These are phyloP conservation scores for Erythrolamprus reginae DNA, from an alignment of 2,113 vertebrate species.

Conservation along the genomic window DNA sequence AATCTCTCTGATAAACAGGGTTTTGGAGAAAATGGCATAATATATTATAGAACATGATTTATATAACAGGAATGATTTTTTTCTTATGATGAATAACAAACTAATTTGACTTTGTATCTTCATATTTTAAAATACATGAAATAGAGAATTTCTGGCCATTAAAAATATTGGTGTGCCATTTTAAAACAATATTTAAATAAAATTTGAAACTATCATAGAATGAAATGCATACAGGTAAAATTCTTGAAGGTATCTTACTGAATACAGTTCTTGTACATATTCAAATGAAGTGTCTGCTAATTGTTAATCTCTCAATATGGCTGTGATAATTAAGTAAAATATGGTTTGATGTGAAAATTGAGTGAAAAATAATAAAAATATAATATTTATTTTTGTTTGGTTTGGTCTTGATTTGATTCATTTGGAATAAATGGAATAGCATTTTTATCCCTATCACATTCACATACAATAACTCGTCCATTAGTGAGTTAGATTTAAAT, in stretches of 20 bases:
- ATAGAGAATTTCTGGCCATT: not conserved
- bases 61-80: not conserved
- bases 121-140: slow-evolving; percentile 12
- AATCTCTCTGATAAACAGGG: slow-evolving; percentile 37
- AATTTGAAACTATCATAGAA: slow-evolving; percentile 25
- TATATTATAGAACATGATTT: not conserved
- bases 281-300: slow-evolving; percentile 40
- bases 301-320: slow-evolving; percentile 27
- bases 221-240: slow-evolving; percentile 30
- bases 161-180: not conserved
- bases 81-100: not conserved
- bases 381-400: accelerated
- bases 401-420: not conserved
- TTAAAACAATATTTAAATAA: not conserved
- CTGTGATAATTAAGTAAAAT: slow-evolving; percentile 34
- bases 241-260: slow-evolving; percentile 48
- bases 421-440: not conserved
- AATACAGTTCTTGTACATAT: slow-evolving; percentile 47
- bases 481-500: slow-evolving; percentile 29
- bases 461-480: slow-evolving; percentile 19
- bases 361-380: not conserved
- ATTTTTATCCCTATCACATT: slow-evolving; percentile 11
- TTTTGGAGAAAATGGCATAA: slow-evolving; percentile 10
- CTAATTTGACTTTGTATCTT: not conserved
- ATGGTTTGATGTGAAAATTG: not conserved